Conservation (phyloP, 92 coral and sea anemone species). For the Blastomussa wellsi region DNA sequence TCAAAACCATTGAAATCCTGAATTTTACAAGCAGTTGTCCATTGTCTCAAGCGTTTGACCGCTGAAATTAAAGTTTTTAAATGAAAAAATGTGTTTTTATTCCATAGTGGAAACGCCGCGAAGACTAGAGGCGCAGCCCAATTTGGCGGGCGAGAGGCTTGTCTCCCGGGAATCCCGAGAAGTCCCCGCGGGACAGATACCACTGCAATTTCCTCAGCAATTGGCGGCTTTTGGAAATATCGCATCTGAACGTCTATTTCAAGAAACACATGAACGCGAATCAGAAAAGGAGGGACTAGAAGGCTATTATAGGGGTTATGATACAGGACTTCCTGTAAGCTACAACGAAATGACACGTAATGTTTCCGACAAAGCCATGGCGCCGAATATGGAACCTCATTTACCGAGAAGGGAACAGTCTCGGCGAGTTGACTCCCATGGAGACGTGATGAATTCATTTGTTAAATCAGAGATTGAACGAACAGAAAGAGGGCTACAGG, state of each 20-base stretch:
- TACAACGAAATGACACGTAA: slow-evolving; percentile 6
- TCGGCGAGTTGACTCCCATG: slow-evolving; percentile 18
- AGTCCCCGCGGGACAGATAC: slow-evolving; percentile 16
- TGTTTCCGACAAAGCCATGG: slow-evolving; percentile 5
- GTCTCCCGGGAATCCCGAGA: slow-evolving; percentile 45
- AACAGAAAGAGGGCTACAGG: slow-evolving; percentile 10
- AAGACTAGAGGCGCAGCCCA: slow-evolving; percentile 34
- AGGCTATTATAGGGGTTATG: slow-evolving; percentile 6
- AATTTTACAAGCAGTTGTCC: not conserved
- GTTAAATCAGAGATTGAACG: slow-evolving; percentile 28
- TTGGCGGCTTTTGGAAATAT: slow-evolving; percentile 17
- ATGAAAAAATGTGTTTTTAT: not conserved
- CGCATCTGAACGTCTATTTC: slow-evolving; percentile 31
- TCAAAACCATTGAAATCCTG: no score
- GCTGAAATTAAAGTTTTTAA: not conserved
- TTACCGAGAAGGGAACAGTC: slow-evolving; percentile 15
- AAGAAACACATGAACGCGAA: slow-evolving; percentile 16
- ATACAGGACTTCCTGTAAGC: slow-evolving; percentile 21
- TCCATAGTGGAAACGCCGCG: slow-evolving; percentile 35
- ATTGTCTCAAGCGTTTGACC: not conserved
- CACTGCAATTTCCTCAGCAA: slow-evolving; percentile 10
- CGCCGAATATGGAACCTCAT: not conserved
- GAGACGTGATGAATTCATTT: slow-evolving; percentile 19
- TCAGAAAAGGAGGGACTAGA: slow-evolving; percentile 10
- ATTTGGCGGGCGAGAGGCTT: slow-evolving; percentile 33